These are phyloP conservation scores for Elachura formosa DNA, from an alignment of 2,113 vertebrate genomes.

Conservation along the genomic window DNA sequence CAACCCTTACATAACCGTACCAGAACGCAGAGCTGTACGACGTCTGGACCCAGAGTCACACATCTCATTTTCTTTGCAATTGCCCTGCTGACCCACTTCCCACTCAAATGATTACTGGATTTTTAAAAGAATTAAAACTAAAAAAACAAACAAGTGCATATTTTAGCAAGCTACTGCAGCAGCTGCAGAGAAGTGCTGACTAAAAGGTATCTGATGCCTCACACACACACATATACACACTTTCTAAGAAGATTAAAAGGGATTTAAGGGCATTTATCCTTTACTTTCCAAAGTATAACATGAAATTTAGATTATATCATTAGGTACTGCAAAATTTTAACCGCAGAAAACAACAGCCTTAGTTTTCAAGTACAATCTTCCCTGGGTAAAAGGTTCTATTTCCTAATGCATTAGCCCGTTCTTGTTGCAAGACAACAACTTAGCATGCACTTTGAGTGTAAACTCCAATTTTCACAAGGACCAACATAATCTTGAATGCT, in stretches of 20 bases:
- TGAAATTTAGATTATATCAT: neutral
- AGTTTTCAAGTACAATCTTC: neutral
- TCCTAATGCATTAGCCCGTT: neutral
- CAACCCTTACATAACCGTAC: neutral
- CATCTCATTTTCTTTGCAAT: neutral
- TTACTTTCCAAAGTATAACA: neutral
- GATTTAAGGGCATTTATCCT: neutral
- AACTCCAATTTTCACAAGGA: neutral
- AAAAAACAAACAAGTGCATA: slow-evolving; percentile 19
- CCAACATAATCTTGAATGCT: neutral
- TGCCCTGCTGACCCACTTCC: neutral
- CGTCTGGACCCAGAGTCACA: neutral
- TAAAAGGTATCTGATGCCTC: neutral
- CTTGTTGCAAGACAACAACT: neutral
- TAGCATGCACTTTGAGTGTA: neutral
- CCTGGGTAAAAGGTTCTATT: neutral
- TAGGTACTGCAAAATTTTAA: neutral
- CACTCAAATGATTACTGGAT: neutral
- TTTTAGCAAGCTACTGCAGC: neutral
- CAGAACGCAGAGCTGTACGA: neutral
- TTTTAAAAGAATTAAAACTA: slow-evolving; percentile 2
- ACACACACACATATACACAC: neutral
- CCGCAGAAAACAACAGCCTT: neutral
- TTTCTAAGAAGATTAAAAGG: neutral
- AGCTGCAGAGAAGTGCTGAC: neutral